phyloP scores from a whole-genome alignment of 2,888 invertebrate genomes.

The Cerceris rybyensis region DNA sequence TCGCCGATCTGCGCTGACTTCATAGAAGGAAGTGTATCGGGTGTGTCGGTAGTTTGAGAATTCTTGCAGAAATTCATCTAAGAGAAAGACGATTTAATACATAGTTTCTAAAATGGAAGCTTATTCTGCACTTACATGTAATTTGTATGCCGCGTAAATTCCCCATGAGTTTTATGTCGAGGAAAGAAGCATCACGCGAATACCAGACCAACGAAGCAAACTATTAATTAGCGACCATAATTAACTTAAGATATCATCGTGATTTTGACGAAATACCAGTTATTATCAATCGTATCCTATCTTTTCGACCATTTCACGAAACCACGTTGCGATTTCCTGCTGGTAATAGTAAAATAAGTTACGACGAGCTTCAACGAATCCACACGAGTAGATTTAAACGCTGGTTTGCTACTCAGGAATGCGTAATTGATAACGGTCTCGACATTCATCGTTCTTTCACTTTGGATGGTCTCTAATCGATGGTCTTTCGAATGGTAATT shows the following conservation, averaged over 20 bases:
- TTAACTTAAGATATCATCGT: background rate
- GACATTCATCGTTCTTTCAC: constrained; percentile 47
- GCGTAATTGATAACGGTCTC: constrained; percentile 76
- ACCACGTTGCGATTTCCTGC: constrained; percentile 25
- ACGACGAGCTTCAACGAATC: constrained; percentile 31
- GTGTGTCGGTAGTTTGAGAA: background rate
- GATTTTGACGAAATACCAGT: constrained; percentile 16
- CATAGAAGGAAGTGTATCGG: constrained; percentile 32
- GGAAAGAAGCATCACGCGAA: background rate
- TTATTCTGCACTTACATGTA: too few relatives aligned
- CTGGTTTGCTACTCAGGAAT: constrained; percentile 64
- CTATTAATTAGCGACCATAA: constrained; percentile 4
- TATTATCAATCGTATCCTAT: constrained; percentile 28
- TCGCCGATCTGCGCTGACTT: constrained; percentile 44
- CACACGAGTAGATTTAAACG: constrained; percentile 43
- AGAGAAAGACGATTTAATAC: too few relatives aligned
- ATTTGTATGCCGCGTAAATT: too few relatives aligned
- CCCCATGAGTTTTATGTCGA: too few relatives aligned
- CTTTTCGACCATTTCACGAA: constrained; percentile 1
- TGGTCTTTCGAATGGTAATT: constrained; percentile 24
- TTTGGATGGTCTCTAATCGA: constrained; percentile 36
- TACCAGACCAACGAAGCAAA: background rate
- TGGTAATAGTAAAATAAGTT: constrained; percentile 40
- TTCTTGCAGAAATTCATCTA: too few relatives aligned
- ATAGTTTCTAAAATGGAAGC: too few relatives aligned